Evolutionary conservation across 2,888 invertebrate species (phyloP), one percentile per base, ranked within the genome.

Genomic region (Dimorphilus gyrociliatus): DNA sequence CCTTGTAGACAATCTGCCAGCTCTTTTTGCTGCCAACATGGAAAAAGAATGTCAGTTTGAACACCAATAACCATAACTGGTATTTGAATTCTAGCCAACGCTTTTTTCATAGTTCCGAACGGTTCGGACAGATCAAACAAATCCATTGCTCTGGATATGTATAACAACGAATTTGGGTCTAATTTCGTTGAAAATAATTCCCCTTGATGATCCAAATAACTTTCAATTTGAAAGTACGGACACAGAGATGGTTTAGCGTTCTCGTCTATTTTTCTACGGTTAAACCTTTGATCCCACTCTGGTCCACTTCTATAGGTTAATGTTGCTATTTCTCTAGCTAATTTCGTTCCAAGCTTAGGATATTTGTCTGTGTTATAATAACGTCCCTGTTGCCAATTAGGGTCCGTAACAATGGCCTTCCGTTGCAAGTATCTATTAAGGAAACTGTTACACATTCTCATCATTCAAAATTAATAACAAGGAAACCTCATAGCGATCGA

Each of bases 61-160:
- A 59, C 56, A 5, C 60, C 60, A 16, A 60, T 46, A 3, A 60
- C 52, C 51, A 60, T 49, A 1, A 47, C 48, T 1, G 60, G 60
- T 34, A 55, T 55, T 15, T 30, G 42, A 6, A 60, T 43, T 7
- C 48, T 23, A 2, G 40, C 31, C 12, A 59, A 34, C 5, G 51
- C 55, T 13, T 44, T 45, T 17, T 42, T 32, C 15, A 55, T 27
- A 4, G 43, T 42, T 3, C 29, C 34, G 30, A 34, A 50, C 1
- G 46, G 50, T 25, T 60, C 59, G 1, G 45, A 36, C 29, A 60
- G 44, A 33, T 60, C 56, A 46, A 55, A 60, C 38, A 60, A 38
- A 34, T 60, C 60, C 60, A 60, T 60, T 1, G 60, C 60, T 48
- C 60, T 61, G 7, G 60, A 60, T 6, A 60, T 53, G 34, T 60